Evolutionary conservation across 2,797 vertebrate species (phyloP).

Genomic region (Stomatorhinus walkeri): DNA sequence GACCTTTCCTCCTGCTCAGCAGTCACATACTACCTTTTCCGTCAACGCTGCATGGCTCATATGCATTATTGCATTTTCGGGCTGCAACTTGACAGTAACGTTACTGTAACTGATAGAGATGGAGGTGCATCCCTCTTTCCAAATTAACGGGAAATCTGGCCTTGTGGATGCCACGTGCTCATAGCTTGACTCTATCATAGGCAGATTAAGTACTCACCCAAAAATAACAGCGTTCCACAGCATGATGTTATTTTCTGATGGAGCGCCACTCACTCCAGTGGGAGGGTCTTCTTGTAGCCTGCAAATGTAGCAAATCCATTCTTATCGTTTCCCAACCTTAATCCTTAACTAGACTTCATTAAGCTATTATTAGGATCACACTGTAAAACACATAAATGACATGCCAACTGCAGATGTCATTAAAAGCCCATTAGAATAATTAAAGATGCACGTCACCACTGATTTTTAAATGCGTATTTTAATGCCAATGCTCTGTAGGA

Average conservation of each 20-base stretch:
- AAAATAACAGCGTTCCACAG: constrained; percentile 99
- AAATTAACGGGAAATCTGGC: neutral
- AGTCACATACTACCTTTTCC: neutral
- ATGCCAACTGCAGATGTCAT: neutral
- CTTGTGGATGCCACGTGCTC: neutral
- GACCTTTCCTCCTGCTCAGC: neutral
- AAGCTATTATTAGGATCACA: neutral
- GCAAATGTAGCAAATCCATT: constrained; percentile 17
- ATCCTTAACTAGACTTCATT: neutral
- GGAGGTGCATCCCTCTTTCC: neutral
- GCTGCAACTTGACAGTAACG: neutral
- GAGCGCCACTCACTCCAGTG: constrained; percentile 94
- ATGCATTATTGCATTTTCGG: neutral
- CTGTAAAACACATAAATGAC: neutral
- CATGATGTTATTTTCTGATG: constrained; percentile 99
- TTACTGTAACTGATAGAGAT: neutral
- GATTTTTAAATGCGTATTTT: neutral
- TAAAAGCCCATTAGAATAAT: neutral
- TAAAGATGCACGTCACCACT: neutral
- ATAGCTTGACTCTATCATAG: neutral
- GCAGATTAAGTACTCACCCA: constrained; percentile 72
- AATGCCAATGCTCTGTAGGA: neutral
- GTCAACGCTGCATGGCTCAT: neutral
- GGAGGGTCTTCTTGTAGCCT: constrained; percentile 99
- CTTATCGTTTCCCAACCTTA: neutral